Evolutionary conservation across 2,888 invertebrate species (phyloP).

Genomic region (Eustalomyia histrio): DNA sequence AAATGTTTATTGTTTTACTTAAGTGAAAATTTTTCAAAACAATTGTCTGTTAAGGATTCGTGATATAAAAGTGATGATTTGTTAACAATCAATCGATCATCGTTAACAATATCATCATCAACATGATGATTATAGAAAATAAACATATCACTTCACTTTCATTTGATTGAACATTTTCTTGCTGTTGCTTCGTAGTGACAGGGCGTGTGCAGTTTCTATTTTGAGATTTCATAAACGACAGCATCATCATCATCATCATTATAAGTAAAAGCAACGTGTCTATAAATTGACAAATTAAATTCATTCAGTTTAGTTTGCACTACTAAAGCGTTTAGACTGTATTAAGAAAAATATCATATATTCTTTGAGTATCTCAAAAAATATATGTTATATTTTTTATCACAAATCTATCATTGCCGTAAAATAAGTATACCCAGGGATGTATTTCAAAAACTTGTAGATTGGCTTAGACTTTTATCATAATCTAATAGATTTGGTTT

Average conservation of each 20-base stretch:
- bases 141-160: conserved; percentile 25
- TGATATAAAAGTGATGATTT: neutral
- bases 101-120: conserved; percentile 19
- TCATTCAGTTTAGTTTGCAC: neutral
- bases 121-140: neutral
- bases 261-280: conserved; percentile 8
- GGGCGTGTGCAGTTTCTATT: conserved; percentile 31
- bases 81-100: conserved; percentile 26
- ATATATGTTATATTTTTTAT: no score
- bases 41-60: neutral
- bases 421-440: no score
- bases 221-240: conserved; percentile 24
- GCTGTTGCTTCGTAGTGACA: neutral
- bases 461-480: no score
- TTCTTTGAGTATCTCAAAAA: no score
- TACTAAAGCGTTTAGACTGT: conserved; percentile 1
- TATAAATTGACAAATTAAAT: conserved; percentile 4
- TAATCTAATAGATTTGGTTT: no score
- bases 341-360: neutral
- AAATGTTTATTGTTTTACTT: neutral
- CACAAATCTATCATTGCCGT: no score
- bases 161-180: conserved; percentile 17
- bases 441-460: no score
- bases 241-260: conserved; percentile 9
- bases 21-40: neutral